Percentiles rank a stretch among this genome's conserved stretches.
Conservation (phyloP, 30 jellyfish, hydroid and myxozoan genomes). For the Hydractinia symbiolongicarpus region DNA sequence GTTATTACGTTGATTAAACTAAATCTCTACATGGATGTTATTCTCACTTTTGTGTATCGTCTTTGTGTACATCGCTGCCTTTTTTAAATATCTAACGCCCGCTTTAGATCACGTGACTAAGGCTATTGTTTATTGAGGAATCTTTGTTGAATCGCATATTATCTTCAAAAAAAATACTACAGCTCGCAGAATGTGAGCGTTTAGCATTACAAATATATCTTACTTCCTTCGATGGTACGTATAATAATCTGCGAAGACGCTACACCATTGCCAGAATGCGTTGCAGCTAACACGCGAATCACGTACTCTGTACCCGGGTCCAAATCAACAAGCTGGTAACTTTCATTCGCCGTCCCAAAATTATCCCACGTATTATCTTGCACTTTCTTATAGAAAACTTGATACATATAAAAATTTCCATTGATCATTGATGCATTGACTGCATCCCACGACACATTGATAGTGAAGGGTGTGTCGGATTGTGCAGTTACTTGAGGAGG, state of each 20-base stretch:
- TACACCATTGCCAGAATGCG: slow-evolving; percentile 18
- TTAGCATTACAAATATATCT: neutral
- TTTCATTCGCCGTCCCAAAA: neutral
- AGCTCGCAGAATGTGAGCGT: neutral
- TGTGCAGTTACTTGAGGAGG: slow-evolving; percentile 10
- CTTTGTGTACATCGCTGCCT: no score
- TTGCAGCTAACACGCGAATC: slow-evolving; percentile 9
- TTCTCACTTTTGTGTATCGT: no score
- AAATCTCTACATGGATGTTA: no score
- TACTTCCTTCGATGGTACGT: slow-evolving; percentile 15
- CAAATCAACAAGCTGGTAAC: neutral
- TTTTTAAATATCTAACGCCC: no score
- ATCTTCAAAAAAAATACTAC: neutral
- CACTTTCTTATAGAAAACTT: slow-evolving; percentile 7
- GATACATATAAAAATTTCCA: slow-evolving; percentile 13
- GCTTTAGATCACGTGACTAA: no score
- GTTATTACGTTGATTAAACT: no score
- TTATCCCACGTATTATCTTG: slow-evolving; percentile 3
- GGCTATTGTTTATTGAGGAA: no score
- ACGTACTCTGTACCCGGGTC: slow-evolving; percentile 4
- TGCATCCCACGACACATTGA: slow-evolving; percentile 19
- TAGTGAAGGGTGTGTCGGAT: neutral
- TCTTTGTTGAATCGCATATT: neutral
- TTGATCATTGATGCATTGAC: neutral
- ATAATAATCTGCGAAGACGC: slow-evolving; percentile 11